Evolutionary conservation across 2,888 invertebrate genomes (phyloP), one percentile per base, ranked within the genome.

Genomic region (Trichacis sp.): DNA sequence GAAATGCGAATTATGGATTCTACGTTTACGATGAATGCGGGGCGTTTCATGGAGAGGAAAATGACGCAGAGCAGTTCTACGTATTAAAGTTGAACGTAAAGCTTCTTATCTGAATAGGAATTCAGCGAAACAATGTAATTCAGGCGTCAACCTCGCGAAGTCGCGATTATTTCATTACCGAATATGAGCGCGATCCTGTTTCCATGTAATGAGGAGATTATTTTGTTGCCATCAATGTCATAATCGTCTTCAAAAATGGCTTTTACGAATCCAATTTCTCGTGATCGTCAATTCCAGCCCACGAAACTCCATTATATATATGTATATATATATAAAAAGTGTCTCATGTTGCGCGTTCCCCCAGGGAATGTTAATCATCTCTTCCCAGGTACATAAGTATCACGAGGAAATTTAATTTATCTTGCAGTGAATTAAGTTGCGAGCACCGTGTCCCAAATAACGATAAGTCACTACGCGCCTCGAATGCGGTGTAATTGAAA

Each of bases 1-100:
- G 55, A 59, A 59, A 56, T 40, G 51, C 49, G 46, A 51, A 51
- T 45, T 49, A 46, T 55, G 56, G 50, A 60, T 64, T 53, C 40
- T 51, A 48, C 45, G 50, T 50, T 50, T 50, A 50, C 49, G 49
- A 52, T 45, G 38, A 60, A 60, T 33, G 36, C 56, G 51, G 51
- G 51, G 52, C 56, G 51, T 52, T 59, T 54, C 48, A 46, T 48
- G 45, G 48, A 57, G 47, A 49, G 29, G 29, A 38, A 56, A 60
- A 29, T 46, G 4, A 24, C 29, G 24, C n/a, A n/a, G n/a, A n/a
- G n/a, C n/a, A 3, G 24, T 45, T 19, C 15, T 45, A 18, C 2
- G 19, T 29, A 6, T 24, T 24, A 4, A 14, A 29, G 15, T 2
- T 42, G n/a, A 46, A 19, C 46, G 20, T n/a, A 45, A 19, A 45